Base-by-base conservation (phyloP, 2,113 vertebrate genomes). In the Chauna torquata region DNA sequence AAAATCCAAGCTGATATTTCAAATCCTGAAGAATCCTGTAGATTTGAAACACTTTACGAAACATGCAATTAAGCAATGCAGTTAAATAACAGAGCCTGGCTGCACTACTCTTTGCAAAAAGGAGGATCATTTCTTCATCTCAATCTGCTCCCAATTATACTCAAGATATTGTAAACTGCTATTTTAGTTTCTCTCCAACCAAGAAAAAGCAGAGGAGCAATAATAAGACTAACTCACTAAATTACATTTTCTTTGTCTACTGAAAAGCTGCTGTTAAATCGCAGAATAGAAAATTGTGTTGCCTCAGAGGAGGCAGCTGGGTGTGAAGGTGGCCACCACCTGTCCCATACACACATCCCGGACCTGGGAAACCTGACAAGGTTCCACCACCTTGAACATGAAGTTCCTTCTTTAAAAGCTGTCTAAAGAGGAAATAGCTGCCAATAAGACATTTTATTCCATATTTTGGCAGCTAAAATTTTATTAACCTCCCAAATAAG, bases 311-410 rank as follows among this genome's bases (percentile, higher is more conserved):
- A 42, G 0, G 1, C 42, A 57, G 42, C 4, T 0, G 7, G 23
- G 44, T 11, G 16, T 17, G 6, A n/a, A 47, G n/a, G 59, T 3
- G 40, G 36, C 32, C 70, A 27, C 36, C 58, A 34, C 4, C 52
- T 42, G 0, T 18, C 78, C 82, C 68, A 17, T 2, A 13, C 0
- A 4, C 28, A 2, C 49, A 14, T 25, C 38, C 45, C 1, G n/a
- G 24, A 30, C 32, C 27, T 8, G 38, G 62, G 36, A 36, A 24
- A 8, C 58, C 58, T 16, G 1, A 14, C 0, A 2, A 40, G 25
- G 15, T 12, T 42, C 86, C 59, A 77, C 9, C 58, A 19, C 52
- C 58, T 30, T 9, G 1, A 27, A 64, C 3, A 12, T 47, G 6
- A 64, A 30, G 18, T 57, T n/a, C 57, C 61, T 36, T 0, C 44